These are phyloP conservation scores for Therioaphis trifolii DNA, from an alignment of 2,888 invertebrate species.

Conservation along the genomic window DNA sequence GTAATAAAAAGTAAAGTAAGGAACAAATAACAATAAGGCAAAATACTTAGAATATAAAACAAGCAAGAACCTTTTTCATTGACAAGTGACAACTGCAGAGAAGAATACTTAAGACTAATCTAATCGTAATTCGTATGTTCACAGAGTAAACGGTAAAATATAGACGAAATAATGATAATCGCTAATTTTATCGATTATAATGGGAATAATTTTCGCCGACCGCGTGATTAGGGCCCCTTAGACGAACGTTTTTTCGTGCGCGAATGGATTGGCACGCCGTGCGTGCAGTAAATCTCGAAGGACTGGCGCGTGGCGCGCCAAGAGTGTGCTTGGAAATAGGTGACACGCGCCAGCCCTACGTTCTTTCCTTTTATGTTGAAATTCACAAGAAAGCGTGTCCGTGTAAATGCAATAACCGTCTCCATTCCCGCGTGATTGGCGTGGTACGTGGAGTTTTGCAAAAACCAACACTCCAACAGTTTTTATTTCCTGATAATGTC, in stretches of 20 bases:
- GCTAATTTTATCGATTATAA: no score
- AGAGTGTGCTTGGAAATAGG: constrained; percentile 21
- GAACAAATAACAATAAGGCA: no score
- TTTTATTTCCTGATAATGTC: no score
- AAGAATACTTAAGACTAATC: no score
- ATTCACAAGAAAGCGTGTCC: constrained; percentile 15
- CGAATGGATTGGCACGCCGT: not conserved
- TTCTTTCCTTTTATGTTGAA: not conserved
- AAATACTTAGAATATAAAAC: no score
- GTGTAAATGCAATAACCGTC: not conserved
- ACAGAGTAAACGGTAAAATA: no score
- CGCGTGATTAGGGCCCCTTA: not conserved
- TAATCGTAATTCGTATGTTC: no score
- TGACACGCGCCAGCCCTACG: not conserved
- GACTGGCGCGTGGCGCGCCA: constrained; percentile 9
- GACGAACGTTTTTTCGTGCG: constrained; percentile 6
- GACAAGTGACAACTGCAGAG: no score
- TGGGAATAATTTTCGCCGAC: no score
- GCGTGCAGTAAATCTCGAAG: constrained; percentile 10
- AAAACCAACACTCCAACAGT: constrained; percentile 34
- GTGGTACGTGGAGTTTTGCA: constrained; percentile 26
- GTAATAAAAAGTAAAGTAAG: no score
- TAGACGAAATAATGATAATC: no score
- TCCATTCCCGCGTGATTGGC: not conserved
- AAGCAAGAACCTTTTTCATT: no score